Conservation (phyloP, 2,888 invertebrate genomes). For the Sinotaia quadrata region DNA sequence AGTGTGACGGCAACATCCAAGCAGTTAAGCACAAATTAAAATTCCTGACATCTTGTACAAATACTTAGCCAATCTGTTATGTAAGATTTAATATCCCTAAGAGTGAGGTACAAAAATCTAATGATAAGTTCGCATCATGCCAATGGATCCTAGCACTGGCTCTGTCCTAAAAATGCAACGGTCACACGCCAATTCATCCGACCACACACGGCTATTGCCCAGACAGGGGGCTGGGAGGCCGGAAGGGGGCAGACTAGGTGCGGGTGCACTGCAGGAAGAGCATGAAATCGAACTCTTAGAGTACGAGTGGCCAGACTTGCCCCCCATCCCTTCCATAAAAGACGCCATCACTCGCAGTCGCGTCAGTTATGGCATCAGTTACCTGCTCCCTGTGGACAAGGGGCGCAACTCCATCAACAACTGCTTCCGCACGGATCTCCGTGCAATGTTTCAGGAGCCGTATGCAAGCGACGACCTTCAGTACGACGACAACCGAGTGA, state of each 20-base stretch:
- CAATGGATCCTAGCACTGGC: too few relatives aligned
- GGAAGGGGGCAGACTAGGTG: neutral
- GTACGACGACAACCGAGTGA: slow-evolving; percentile 54
- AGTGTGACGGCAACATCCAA: too few relatives aligned
- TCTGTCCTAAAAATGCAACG: too few relatives aligned
- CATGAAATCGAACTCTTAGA: slow-evolving; percentile 56
- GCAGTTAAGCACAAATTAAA: too few relatives aligned
- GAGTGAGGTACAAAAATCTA: too few relatives aligned
- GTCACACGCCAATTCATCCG: too few relatives aligned
- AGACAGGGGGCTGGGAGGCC: neutral
- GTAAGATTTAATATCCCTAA: too few relatives aligned
- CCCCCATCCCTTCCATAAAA: slow-evolving; percentile 61
- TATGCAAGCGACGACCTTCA: slow-evolving; percentile 50
- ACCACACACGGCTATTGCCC: too few relatives aligned
- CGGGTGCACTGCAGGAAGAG: slow-evolving; percentile 30
- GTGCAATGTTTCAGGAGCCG: slow-evolving; percentile 66
- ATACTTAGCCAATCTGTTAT: too few relatives aligned
- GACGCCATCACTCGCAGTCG: slow-evolving; percentile 58
- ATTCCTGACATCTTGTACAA: too few relatives aligned
- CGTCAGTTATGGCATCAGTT: slow-evolving; percentile 62
- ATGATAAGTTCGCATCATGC: too few relatives aligned
- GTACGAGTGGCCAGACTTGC: slow-evolving; percentile 67
- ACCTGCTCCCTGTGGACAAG: slow-evolving; percentile 64
- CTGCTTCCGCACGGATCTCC: slow-evolving; percentile 60
- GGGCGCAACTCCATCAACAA: slow-evolving; percentile 61